A percentile compares a stretch with the other conserved stretches of the same genome.
phyloP scores from a whole-genome alignment of 2,113 vertebrate genomes.

The Calyptommatus sinebrachiatus region DNA sequence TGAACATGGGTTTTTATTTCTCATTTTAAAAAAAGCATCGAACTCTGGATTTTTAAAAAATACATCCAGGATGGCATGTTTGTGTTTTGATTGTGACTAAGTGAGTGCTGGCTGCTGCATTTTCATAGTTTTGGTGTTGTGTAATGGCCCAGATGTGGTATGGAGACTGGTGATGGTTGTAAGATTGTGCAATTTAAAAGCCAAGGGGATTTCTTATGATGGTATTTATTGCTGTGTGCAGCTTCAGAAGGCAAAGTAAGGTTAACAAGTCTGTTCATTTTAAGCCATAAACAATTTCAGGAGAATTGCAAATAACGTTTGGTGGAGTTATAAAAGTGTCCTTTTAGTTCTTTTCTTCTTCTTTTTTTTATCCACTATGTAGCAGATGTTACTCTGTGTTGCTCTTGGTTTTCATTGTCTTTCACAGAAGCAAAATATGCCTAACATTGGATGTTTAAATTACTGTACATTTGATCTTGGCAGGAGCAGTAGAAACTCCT shows the following conservation, averaged over 20 bases:
- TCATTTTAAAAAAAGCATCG: constrained; percentile 2
- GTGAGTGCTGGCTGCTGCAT: constrained; percentile 27
- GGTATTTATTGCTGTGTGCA: neutral
- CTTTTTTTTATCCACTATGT: constrained; percentile 30
- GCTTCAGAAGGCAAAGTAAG: constrained; percentile 9
- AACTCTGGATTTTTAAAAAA: neutral
- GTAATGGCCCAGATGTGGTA: constrained; percentile 15
- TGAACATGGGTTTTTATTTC: accelerated
- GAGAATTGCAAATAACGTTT: neutral
- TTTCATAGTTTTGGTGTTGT: neutral
- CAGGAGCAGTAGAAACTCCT: constrained; percentile 58
- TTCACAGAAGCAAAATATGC: constrained; percentile 67
- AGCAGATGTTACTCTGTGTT: constrained; percentile 63
- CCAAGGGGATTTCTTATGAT: neutral
- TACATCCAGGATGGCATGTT: constrained; percentile 21
- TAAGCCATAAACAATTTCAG: neutral
- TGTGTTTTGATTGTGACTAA: constrained; percentile 10
- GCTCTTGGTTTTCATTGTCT: constrained; percentile 61
- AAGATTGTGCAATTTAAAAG: constrained; percentile 16
- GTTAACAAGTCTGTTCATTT: neutral
- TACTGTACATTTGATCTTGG: constrained; percentile 75
- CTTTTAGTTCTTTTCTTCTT: too few species aligned
- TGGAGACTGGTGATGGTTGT: neutral
- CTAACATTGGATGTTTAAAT: constrained; percentile 66
- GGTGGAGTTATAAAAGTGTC: constrained; percentile 14